Evolutionary conservation across 2,888 invertebrate genomes (phyloP), one percentile per base, ranked within the genome.

Genomic region (Torymus texanus): DNA sequence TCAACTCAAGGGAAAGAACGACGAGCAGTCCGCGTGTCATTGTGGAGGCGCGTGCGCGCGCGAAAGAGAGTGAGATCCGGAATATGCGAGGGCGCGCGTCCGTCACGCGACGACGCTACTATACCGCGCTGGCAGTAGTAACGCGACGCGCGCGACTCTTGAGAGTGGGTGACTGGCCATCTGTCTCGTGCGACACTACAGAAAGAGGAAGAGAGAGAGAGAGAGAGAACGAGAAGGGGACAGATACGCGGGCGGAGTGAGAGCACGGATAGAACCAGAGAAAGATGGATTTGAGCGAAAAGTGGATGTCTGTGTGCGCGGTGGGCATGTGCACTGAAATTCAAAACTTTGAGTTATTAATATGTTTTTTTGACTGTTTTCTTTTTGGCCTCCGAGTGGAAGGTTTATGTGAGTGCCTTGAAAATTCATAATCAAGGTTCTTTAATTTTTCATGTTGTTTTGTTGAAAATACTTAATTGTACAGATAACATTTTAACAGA

Each of bases 161-260:
- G 21, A 21, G 61, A 62, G 61, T 62, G 61, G 61, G 61, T 62
- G 61, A 24, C 61, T 62, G 61, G 5, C 61, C 11, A 21, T 24
- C 24, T 29, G 24, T 21, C 24, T 13, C 29, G 14, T 29, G 61
- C 24, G 21, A 21, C 21, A 61, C 13, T 3, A 24, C 14, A 24
- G 29, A 24, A 29, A 61, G 51, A 50, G 73, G 10, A 13, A 24
- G 16, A 58, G 68, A 59, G 16, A 65, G 70, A 59, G 41, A 75
- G 70, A 65, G 14, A 70, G 55, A 68, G 55, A 12, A 70, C 21
- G 41, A 62, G 70, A 53, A 24, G 0, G 70, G 58, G 63, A 71
- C 53, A 71, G 62, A 70, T 24, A 76, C 71, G 71, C 61, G 10
- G 24, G 50, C 8, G 41, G 8, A 8, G 41, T 8, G 41, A 8